Evolutionary conservation across 2,113 vertebrate species (phyloP).

Genomic region (Maccullochella peelii): DNA sequence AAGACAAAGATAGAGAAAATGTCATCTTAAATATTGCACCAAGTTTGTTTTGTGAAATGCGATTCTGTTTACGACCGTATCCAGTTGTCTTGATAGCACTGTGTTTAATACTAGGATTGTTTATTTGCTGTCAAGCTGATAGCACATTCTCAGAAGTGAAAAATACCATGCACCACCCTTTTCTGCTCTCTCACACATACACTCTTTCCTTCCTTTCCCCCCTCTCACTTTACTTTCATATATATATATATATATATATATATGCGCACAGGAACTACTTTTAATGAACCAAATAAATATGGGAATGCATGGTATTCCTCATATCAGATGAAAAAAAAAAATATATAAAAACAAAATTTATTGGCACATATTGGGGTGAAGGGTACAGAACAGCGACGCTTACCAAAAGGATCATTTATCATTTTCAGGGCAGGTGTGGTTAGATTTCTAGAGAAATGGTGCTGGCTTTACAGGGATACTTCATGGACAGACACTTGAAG

Average conservation of each 20-base stretch:
- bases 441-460: not conserved
- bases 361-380: slow-evolving; percentile 62
- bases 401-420: not conserved
- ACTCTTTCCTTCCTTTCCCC: not conserved
- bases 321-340: slow-evolving; percentile 5
- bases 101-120: slow-evolving; percentile 51
- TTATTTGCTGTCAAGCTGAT: slow-evolving; percentile 44
- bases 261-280: slow-evolving; percentile 42
- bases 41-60: slow-evolving; percentile 62
- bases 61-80: slow-evolving; percentile 30
- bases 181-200: slow-evolving; percentile 15
- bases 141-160: slow-evolving; percentile 48
- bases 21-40: slow-evolving; percentile 73
- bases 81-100: slow-evolving; percentile 28
- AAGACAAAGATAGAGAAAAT: slow-evolving; percentile 36
- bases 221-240: not conserved
- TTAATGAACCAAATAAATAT: slow-evolving; percentile 33
- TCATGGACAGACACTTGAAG: slow-evolving; percentile 1
- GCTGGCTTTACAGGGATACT: slow-evolving; percentile 18
- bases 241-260: no score
- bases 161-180: slow-evolving; percentile 28
- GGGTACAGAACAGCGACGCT: slow-evolving; percentile 2
- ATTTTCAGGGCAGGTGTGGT: not conserved
- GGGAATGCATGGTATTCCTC: slow-evolving; percentile 45
- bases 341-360: slow-evolving; percentile 14